phyloP scores from a whole-genome alignment of 2,888 invertebrate genomes.

The Sericinus montela region DNA sequence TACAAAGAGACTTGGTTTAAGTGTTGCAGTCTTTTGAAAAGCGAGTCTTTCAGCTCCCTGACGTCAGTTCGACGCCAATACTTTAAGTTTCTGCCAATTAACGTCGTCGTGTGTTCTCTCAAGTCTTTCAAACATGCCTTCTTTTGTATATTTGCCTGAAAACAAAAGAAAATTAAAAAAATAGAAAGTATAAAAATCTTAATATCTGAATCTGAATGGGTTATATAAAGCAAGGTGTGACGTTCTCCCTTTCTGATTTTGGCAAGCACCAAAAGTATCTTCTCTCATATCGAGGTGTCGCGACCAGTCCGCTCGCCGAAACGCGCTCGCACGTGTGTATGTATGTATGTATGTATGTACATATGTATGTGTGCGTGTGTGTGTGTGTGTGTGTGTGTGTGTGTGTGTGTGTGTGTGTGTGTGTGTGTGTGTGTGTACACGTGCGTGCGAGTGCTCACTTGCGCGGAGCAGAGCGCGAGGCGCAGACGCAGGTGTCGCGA shows the following conservation, averaged over 20 bases:
- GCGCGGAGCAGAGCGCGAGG: conserved; percentile 69
- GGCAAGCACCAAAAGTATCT: no score
- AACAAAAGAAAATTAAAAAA: conserved; percentile 11
- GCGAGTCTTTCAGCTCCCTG: conserved; percentile 45
- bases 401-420: no score
- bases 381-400: background rate
- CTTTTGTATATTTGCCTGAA: conserved; percentile 55
- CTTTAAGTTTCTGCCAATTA: conserved; percentile 72
- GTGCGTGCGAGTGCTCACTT: background rate
- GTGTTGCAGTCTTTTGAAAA: conserved; percentile 58
- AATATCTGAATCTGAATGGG: no score
- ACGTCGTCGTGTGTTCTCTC: conserved; percentile 66
- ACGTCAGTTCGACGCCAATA: conserved; percentile 70
- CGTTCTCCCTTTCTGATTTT: no score
- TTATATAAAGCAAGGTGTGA: no score
- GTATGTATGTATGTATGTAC: no score
- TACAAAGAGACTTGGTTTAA: conserved; percentile 57
- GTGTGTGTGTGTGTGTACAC: no score
- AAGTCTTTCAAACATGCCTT: conserved; percentile 69
- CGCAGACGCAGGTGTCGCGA: conserved; percentile 72
- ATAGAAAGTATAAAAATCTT: no score
- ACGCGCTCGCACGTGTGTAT: no score
- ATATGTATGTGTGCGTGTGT: background rate
- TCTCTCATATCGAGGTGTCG: no score
- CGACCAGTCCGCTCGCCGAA: no score